phyloP scores from a whole-genome alignment of 2,888 invertebrate genomes.

The Rhagonycha fulva region DNA sequence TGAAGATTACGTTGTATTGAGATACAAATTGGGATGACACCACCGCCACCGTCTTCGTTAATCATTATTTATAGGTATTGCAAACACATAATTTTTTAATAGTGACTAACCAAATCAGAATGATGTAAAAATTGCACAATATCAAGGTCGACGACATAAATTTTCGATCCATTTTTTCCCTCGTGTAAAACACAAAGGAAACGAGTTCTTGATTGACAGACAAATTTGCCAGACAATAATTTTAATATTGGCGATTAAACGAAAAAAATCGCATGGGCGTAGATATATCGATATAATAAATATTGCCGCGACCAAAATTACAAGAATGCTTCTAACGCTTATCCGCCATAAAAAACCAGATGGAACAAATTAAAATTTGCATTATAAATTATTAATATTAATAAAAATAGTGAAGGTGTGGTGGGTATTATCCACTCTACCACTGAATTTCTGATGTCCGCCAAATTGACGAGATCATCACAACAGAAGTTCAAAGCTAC shows the following conservation, averaged over 20 bases:
- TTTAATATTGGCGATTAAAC: neutral
- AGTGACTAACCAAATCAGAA: neutral
- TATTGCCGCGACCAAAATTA: neutral
- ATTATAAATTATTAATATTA: neutral
- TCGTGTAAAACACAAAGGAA: neutral
- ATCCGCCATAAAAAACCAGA: neutral
- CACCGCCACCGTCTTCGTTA: neutral
- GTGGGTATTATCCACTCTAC: neutral
- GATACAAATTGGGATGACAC: neutral
- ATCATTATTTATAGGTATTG: neutral
- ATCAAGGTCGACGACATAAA: neutral
- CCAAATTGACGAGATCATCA: neutral
- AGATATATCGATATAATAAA: neutral
- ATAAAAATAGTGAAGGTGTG: neutral
- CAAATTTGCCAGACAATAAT: conserved; percentile 1
- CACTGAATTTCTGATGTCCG: neutral
- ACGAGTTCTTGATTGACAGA: conserved; percentile 1
- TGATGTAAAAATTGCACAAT: conserved; percentile 4
- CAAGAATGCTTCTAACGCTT: neutral
- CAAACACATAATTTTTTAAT: neutral
- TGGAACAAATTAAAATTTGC: neutral
- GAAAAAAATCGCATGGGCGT: neutral
- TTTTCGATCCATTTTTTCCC: neutral
- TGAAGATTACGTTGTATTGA: neutral
- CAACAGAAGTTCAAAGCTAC: neutral